Evolutionary conservation across 2,888 invertebrate genomes (phyloP), one percentile per base, ranked within the genome.

Genomic region (Onthophagus sagittarius): DNA sequence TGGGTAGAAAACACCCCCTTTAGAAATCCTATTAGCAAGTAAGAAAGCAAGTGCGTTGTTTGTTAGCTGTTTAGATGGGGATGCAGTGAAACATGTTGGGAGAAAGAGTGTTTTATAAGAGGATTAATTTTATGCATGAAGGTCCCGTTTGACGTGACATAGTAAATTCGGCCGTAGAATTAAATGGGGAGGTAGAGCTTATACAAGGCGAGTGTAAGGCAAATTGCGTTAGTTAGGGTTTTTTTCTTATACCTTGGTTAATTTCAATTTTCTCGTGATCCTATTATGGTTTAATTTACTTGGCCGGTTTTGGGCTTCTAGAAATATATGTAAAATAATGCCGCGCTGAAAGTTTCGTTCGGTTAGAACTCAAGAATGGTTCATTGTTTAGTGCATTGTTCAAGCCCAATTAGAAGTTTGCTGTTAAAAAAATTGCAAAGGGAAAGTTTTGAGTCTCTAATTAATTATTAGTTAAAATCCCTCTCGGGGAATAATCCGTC

Each of bases 71-170:
- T 53, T 53, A 53, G 39, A 53, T 53, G 39, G 39, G 39, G 39
- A 53, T 53, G 39, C 39, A 53, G 39, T 53, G 39, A 11, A 53
- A 53, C 39, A 53, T 53, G 39, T 53, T 53, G 39, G 39, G 11
- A 32, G 67, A 67, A 32, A 32, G n/a, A 72, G 39, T 72, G 14
- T 64, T 72, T 64, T 72, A 65, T 74, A 74, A 74, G 72, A 63
- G 74, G 74, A 53, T 74, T 74, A 74, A 74, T 72, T 74, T 70
- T 64, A 71, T 64, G 62, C 62, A 67, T 71, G 65, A 23, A 70
- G 72, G 67, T 33, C 72, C 70, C 33, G 70, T 62, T 72, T 33
- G 33, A 13, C 62, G 70, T 70, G 72, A 70, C 73, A 64, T 64
- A 63, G 62, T 33, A 15, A 73, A 74, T 64, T 64, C 64, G 67